phyloP scores from a whole-genome alignment of 2,113 vertebrate genomes.

The Saguinus imperator region DNA sequence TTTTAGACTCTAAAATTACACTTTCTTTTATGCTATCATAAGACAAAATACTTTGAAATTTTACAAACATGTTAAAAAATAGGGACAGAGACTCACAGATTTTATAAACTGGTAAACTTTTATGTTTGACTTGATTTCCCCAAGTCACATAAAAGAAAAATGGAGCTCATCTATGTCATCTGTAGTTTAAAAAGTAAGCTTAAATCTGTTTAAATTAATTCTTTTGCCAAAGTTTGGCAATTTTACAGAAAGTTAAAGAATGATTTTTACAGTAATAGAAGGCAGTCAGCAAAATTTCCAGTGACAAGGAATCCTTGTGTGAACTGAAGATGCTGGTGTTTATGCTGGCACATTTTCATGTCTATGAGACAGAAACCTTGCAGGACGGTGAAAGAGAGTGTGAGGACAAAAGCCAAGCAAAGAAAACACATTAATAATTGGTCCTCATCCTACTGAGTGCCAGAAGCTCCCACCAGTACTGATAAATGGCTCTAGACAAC shows the following conservation, averaged over 20 bases:
- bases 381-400: fast-evolving
- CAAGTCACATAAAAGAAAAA: not conserved
- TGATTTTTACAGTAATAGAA: not conserved
- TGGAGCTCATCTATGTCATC: not conserved
- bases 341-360: too few relatives aligned
- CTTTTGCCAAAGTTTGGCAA: not conserved
- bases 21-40: not conserved
- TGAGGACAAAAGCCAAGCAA: not conserved
- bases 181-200: not conserved
- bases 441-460: fast-evolving
- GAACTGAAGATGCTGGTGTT: too few relatives aligned
- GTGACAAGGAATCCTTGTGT: not conserved
- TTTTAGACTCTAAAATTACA: not conserved
- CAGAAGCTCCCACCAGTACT: fast-evolving
- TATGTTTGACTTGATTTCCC: not conserved
- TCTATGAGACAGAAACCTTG: not conserved
- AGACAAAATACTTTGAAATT: not conserved
- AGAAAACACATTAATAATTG: not conserved
- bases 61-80: not conserved
- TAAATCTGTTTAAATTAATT: not conserved
- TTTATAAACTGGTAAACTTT: not conserved
- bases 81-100: too few relatives aligned
- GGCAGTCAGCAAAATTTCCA: not conserved
- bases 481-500: fast-evolving
- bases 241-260: not conserved